Conservation (phyloP, 37 sponge, comb jelly and placozoan genomes). For the Geodia barretti region DNA sequence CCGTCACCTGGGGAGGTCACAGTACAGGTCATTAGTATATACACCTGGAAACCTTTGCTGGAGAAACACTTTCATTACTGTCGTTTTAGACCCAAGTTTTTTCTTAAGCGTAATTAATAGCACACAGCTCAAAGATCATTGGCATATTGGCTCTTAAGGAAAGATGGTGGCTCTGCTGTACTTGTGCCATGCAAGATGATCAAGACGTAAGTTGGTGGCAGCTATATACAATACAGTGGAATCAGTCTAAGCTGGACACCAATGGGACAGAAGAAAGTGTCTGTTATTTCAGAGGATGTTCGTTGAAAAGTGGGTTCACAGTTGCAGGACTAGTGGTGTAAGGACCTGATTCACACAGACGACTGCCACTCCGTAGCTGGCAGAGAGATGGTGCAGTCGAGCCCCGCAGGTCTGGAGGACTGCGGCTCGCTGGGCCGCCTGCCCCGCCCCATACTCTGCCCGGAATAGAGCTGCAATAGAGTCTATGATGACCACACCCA, state of each 20-base stretch:
- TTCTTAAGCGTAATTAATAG: too few species aligned
- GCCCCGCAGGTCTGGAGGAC: slow-evolving; percentile 67
- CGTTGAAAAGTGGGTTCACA: background rate
- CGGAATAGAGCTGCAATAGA: slow-evolving; percentile 90
- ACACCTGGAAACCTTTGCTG: too few species aligned
- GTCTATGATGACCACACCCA: slow-evolving; percentile 84
- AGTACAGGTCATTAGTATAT: too few species aligned
- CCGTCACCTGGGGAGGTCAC: slow-evolving; percentile 52
- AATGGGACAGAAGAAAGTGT: background rate
- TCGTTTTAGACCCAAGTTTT: too few species aligned
- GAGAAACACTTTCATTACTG: too few species aligned
- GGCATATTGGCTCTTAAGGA: too few species aligned
- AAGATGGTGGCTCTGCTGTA: too few species aligned
- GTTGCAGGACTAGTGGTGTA: background rate
- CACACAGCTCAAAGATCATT: too few species aligned
- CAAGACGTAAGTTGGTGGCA: too few species aligned
- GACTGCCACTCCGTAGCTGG: slow-evolving; percentile 53
- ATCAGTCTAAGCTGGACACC: too few species aligned
- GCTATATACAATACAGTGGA: too few species aligned
- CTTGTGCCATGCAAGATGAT: too few species aligned
- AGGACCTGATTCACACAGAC: slow-evolving; percentile 89
- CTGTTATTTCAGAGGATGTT: background rate
- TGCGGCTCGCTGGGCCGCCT: slow-evolving; percentile 57
- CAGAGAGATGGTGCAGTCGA: slow-evolving; percentile 41
- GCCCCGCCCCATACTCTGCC: slow-evolving; percentile 63